Base-by-base conservation (phyloP, 2,888 invertebrate species). In the Autographa pulchrina region DNA sequence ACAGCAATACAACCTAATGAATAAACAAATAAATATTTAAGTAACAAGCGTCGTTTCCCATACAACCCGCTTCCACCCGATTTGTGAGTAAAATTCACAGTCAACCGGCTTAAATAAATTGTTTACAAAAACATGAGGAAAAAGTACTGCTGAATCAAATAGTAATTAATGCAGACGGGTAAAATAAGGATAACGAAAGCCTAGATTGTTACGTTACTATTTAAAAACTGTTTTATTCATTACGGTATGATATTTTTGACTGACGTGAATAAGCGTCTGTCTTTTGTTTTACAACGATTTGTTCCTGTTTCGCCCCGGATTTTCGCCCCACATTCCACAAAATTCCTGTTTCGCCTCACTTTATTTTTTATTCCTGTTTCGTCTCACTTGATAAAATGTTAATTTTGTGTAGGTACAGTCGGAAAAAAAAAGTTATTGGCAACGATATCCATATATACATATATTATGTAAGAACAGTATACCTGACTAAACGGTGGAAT, bases 81-180 rank as follows among this genome's bases (percentile, higher is more conserved):
- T 92, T 90, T 92, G 90, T 89, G 86, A 92, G 90, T 91, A 89
- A 91, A 92, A 92, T 92, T 90, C 83, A 78, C 85, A 88, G 89
- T 89, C 88, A 87, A 85, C 88, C 81, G 89, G 89, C 87, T 88
- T 88, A 92, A 93, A 92, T 90, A 92, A 92, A 92, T 92, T 92
- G 90, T 90, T 90, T 86, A 86, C 86, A 79, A 89, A 91, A 91
- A 90, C 86, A 86, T 82, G 75, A 78, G 72, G 81, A 75, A 90
- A 90, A 91, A 89, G 88, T 86, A 90, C 85, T 85, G 86, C 82
- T 88, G 86, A 89, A 91, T 89, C 89, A 88, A 89, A 86, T 84
- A 88, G 77, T 91, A 93, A 92, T 93, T 92, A 93, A 92, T 92
- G 90, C 85, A 87, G 86, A 88, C 86, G 84, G 84, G 58, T 83